Percentiles rank a stretch among this genome's conserved stretches.
phyloP scores from a whole-genome alignment of 2,888 invertebrate species.

The Tridacna gigas region DNA sequence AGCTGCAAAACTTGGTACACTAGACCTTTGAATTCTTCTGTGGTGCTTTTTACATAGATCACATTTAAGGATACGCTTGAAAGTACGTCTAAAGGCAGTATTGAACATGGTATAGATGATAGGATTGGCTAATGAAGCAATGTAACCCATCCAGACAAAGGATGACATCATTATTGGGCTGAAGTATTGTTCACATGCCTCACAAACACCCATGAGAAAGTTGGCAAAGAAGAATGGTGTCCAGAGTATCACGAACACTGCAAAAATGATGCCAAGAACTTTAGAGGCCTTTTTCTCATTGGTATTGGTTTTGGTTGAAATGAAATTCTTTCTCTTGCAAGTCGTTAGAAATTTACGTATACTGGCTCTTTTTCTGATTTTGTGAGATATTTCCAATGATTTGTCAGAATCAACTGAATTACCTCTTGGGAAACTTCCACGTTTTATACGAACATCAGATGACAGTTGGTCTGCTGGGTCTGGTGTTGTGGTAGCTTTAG shows the following conservation, averaged over 20 bases:
- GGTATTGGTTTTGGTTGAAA: slow-evolving; percentile 77
- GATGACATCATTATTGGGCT: slow-evolving; percentile 79
- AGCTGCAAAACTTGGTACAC: slow-evolving; percentile 62
- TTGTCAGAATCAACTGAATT: slow-evolving; percentile 51
- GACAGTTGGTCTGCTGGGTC: slow-evolving; percentile 9
- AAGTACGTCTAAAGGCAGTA: slow-evolving; percentile 82
- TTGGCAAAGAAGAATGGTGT: slow-evolving; percentile 84
- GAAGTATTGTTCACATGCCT: slow-evolving; percentile 71
- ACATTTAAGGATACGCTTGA: slow-evolving; percentile 80
- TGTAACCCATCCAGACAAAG: slow-evolving; percentile 84
- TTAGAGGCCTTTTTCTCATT: slow-evolving; percentile 84
- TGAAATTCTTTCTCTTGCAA: slow-evolving; percentile 57
- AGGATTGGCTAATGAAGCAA: slow-evolving; percentile 83
- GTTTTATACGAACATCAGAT: slow-evolving; percentile 26
- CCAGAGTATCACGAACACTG: slow-evolving; percentile 83
- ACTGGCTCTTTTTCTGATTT: slow-evolving; percentile 53
- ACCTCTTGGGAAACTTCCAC: slow-evolving; percentile 33
- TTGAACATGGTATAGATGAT: slow-evolving; percentile 85
- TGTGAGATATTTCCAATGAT: slow-evolving; percentile 26
- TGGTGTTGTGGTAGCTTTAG: slow-evolving; percentile 23
- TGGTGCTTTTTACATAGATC: slow-evolving; percentile 69
- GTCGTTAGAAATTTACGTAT: slow-evolving; percentile 55
- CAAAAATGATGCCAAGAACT: slow-evolving; percentile 84
- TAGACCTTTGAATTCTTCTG: slow-evolving; percentile 49
- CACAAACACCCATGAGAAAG: slow-evolving; percentile 79